Evolutionary conservation across 2,113 vertebrate genomes (phyloP), one percentile per base, ranked within the genome.

Genomic region (Narcine bancroftii): DNA sequence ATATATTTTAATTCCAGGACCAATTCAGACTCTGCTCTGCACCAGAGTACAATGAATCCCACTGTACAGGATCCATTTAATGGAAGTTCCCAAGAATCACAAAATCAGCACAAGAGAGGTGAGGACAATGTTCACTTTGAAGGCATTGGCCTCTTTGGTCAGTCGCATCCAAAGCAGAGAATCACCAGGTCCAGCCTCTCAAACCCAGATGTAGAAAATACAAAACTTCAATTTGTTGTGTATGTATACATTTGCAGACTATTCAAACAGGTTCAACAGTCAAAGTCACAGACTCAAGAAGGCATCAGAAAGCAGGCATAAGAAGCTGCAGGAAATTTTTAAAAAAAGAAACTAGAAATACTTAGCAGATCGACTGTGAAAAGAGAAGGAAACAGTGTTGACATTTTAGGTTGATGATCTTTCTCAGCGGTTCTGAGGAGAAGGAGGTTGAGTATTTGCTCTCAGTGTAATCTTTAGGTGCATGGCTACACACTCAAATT

Each of bases 1-100:
- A 33, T 81, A 19, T 15, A 11, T 19, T 85, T 92, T 92, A 89
- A n/a, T 47, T 87, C 93, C 95, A 99, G 99, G 96, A 99, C 99
- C 93, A 99, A 99, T 94, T 99, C 99, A 0, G 99, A 99, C 95
- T 99, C 99, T 9, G 98, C 99, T 93, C 95, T 99, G 94, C 99
- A 99, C 94, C 99, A 99, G 97, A 99, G 98, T 93, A 96, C 99
- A 92, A 97, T 98, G 97, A 96, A 97, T 47, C 98, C 97, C 1
- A 94, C 96, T 93, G 97, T 97, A 39, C 96, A 97, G 93, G 98
- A 99, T 92, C 93, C 97, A 92, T 99, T 98, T 92, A 95, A 96
- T 0, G 97, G 97, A 53, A 97, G 97, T 7, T 97, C 98, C 0
- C 98, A 98, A 94, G 98, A 99, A 73, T 94, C 97, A 89, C 98